phyloP scores from a whole-genome alignment of 2,888 invertebrate species.

The Alentia gelatinosa region DNA sequence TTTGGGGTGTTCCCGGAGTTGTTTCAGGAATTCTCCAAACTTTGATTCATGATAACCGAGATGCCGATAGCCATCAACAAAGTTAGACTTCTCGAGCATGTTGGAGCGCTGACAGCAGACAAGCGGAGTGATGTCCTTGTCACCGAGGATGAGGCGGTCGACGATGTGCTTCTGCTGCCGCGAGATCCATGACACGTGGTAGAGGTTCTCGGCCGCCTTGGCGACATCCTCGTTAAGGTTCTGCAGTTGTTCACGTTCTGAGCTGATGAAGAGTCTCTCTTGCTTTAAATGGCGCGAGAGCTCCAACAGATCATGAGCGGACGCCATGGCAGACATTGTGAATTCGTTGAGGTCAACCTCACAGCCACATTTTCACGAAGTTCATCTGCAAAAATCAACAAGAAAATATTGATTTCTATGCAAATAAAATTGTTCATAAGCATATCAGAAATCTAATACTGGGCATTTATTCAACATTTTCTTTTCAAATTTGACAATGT shows the following conservation, averaged over 20 bases:
- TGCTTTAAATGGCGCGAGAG: conserved; percentile 87
- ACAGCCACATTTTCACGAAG: not conserved
- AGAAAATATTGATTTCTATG: too few species aligned
- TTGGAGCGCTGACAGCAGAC: conserved; percentile 88
- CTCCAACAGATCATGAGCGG: conserved; percentile 83
- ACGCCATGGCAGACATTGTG: conserved; percentile 1
- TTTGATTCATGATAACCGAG: conserved; percentile 89
- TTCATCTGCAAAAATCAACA: not conserved
- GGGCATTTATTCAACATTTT: too few species aligned
- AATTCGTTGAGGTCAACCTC: not conserved
- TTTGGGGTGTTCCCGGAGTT: conserved; percentile 86
- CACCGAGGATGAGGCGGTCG: conserved; percentile 87
- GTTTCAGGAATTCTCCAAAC: conserved; percentile 87
- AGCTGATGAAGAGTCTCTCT: conserved; percentile 92
- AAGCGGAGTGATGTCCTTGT: conserved; percentile 88
- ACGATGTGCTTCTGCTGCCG: conserved; percentile 86
- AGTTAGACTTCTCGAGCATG: conserved; percentile 84
- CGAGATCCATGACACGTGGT: conserved; percentile 92
- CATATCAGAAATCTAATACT: too few species aligned
- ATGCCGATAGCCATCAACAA: conserved; percentile 83
- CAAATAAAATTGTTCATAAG: too few species aligned
- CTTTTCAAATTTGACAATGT: too few species aligned
- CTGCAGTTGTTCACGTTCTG: conserved; percentile 88
- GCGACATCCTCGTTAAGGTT: conserved; percentile 79
- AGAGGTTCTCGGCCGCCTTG: conserved; percentile 83